A percentile compares a stretch with the other conserved stretches of the same genome.
phyloP scores from a whole-genome alignment of 2,113 vertebrate species.

The Nanorana parkeri region DNA sequence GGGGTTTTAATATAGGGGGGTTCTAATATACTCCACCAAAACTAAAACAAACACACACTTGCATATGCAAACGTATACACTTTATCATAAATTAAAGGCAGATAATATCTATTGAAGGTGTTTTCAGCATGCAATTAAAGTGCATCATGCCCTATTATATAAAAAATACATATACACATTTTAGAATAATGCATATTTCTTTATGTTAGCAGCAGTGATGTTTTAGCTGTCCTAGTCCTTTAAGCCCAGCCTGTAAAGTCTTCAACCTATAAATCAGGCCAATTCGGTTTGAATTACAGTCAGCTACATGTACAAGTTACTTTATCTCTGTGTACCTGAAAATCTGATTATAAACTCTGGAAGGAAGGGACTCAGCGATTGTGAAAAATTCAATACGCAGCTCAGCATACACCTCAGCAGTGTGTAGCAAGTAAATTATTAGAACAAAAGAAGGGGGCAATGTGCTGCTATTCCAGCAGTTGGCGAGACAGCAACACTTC shows the following conservation, averaged over 20 bases:
- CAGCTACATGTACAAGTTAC: constrained; percentile 4
- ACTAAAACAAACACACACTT: too few relatives aligned
- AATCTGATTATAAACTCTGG: constrained; percentile 38
- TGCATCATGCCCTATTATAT: too few relatives aligned
- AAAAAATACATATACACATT: too few relatives aligned
- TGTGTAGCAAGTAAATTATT: constrained; percentile 8
- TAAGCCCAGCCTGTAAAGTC: not conserved
- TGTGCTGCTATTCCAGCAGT: constrained; percentile 2
- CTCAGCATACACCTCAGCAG: constrained; percentile 30
- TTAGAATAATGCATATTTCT: too few relatives aligned
- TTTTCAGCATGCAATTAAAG: too few relatives aligned
- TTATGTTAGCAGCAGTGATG: too few relatives aligned
- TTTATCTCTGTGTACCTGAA: constrained; percentile 45
- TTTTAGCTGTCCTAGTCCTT: not conserved
- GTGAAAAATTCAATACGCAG: constrained; percentile 44
- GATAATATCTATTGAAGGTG: too few relatives aligned
- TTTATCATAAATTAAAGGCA: too few relatives aligned
- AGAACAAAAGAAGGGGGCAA: not conserved
- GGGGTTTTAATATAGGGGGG: too few relatives aligned
- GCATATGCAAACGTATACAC: too few relatives aligned
- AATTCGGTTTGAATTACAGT: constrained; percentile 32
- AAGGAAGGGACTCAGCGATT: constrained; percentile 40
- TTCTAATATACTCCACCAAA: too few relatives aligned
- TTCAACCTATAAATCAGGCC: constrained; percentile 19
- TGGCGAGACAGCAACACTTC: not conserved